phyloP scores from a whole-genome alignment of 1,140 invertebrate genomes.

The Drosophila santomea region DNA sequence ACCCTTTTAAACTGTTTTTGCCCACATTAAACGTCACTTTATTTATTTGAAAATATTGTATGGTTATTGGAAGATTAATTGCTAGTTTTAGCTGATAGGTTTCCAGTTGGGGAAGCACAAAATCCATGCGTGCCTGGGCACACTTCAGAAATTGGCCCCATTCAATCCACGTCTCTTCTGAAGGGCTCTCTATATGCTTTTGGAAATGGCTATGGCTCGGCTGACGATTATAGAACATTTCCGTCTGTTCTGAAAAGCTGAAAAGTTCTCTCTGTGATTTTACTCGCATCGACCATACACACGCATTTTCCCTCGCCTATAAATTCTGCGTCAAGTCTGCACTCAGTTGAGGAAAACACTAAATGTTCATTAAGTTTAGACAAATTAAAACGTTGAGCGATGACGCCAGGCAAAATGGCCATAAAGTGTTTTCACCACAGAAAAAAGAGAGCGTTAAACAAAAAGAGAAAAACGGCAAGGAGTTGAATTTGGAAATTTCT shows the following conservation, averaged over 20 bases:
- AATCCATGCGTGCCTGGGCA: conserved; percentile 47
- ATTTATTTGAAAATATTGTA: conserved; percentile 18
- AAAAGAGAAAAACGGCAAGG: conserved; percentile 50
- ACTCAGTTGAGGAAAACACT: conserved; percentile 33
- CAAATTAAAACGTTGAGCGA: conserved; percentile 60
- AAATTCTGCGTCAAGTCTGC: conserved; percentile 11
- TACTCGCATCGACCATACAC: conserved; percentile 3
- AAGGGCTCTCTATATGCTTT: conserved; percentile 45
- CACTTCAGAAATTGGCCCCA: conserved; percentile 33
- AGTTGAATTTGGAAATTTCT: conserved; percentile 74
- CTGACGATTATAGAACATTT: conserved; percentile 42
- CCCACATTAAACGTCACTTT: conserved; percentile 25
- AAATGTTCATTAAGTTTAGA: conserved; percentile 76
- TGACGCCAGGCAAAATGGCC: conserved; percentile 62
- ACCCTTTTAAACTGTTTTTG: conserved; percentile 13
- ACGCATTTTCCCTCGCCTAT: conserved; percentile 8
- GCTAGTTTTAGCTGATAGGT: conserved; percentile 1
- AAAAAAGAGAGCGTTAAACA: conserved; percentile 24
- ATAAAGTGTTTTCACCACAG: conserved; percentile 32
- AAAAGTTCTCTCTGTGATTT: conserved; percentile 34
- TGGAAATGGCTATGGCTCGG: conserved; percentile 67
- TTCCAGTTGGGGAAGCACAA: conserved; percentile 2
- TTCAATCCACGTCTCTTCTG: conserved; percentile 31
- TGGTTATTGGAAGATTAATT: conserved; percentile 15
- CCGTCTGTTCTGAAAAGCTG: not conserved